Conservation (phyloP, 2,113 vertebrate species). For the Sceloporus tristichus region DNA sequence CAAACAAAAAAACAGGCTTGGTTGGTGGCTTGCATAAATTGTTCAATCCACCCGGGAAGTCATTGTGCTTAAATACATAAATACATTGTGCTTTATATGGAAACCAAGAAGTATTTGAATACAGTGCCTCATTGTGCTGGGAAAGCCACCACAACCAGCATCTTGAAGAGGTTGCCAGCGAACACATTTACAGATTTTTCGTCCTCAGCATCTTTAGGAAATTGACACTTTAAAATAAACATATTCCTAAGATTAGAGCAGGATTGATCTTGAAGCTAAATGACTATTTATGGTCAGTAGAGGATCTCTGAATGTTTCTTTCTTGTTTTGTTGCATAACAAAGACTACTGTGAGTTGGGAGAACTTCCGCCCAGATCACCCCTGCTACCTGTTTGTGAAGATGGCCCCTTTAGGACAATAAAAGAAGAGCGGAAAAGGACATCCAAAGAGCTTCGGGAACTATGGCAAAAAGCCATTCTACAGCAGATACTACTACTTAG, state of each 20-base stretch:
- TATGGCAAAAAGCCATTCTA: conserved; percentile 96
- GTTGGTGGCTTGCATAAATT: neutral
- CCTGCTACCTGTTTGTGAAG: conserved; percentile 76
- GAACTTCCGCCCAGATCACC: conserved; percentile 82
- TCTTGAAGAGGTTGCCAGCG: neutral
- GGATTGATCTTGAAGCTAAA: neutral
- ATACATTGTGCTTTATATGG: too few species aligned
- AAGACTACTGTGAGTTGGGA: conserved; percentile 87
- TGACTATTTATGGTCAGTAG: neutral
- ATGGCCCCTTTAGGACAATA: conserved; percentile 79
- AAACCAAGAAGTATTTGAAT: too few species aligned
- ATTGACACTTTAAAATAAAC: neutral
- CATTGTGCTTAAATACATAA: neutral
- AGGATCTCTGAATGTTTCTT: neutral
- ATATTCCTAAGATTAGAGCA: neutral
- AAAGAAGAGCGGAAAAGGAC: conserved; percentile 85
- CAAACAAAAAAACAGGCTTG: neutral
- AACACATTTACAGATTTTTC: neutral
- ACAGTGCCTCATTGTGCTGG: neutral
- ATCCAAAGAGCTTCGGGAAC: conserved; percentile 86
- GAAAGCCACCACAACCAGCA: neutral
- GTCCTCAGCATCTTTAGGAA: neutral
- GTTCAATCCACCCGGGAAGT: neutral
- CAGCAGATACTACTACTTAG: conserved; percentile 96
- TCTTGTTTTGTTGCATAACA: conserved; percentile 14